Base-by-base conservation (phyloP, 2,888 invertebrate genomes). In the Conomelus anceps region DNA sequence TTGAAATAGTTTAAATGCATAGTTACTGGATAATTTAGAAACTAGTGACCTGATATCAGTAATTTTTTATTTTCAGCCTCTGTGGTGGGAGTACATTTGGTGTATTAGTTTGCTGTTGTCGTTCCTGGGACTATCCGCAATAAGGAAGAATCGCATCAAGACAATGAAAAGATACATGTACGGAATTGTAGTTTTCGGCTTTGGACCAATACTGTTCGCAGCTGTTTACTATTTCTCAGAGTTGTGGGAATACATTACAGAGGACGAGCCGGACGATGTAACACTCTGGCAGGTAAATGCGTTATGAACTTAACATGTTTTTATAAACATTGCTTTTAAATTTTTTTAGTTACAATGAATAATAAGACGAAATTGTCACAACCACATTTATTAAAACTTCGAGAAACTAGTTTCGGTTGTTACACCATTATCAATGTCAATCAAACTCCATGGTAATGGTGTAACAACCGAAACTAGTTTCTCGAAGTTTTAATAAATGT, bases 1-100 rank as follows among this genome's bases (percentile, higher is more conserved):
- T n/a, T n/a, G n/a, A n/a, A n/a, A n/a, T n/a, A n/a, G n/a, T n/a
- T n/a, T n/a, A n/a, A n/a, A n/a, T n/a, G n/a, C n/a, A n/a, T n/a
- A n/a, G n/a, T n/a, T n/a, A n/a, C n/a, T n/a, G n/a, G n/a, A n/a
- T n/a, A n/a, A n/a, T n/a, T n/a, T n/a, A n/a, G n/a, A n/a, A n/a
- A n/a, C n/a, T n/a, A n/a, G n/a, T n/a, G n/a, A n/a, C n/a, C n/a
- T n/a, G n/a, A n/a, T n/a, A n/a, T n/a, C n/a, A n/a, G 41, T 41
- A 17, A 63, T 63, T 63, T n/a, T 1, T 34, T 1, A 63, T 4
- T 63, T 94, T 89, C 94, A 97, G 96, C 97, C 98, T 0, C 94
- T 97, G 87, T 95, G 96, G 94, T 99, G 99, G 99, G 99, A 99
- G 93, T 99, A 98, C 93, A 95, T 97, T 92, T 99, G 99, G 98